Percentiles rank a stretch among this genome's conserved stretches.
Conservation (phyloP, 2,888 invertebrate genomes). For the Dioctria rufipes region DNA sequence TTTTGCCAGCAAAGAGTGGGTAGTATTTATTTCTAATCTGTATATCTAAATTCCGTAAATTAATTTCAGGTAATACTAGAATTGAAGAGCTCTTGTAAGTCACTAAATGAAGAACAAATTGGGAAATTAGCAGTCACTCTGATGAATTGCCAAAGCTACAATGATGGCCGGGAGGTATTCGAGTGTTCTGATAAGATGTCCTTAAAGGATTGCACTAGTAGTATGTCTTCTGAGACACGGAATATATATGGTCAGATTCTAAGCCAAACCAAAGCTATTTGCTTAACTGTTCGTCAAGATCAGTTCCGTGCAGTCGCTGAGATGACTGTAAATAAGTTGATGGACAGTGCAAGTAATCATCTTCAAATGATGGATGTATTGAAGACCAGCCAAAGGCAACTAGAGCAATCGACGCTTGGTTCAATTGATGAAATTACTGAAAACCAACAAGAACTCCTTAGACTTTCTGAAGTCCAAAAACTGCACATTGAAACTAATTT, state of each 20-base stretch:
- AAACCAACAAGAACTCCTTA: conserved; percentile 70
- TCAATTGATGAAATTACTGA: conserved; percentile 70
- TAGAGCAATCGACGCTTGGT: conserved; percentile 70
- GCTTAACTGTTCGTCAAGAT: conserved; percentile 76
- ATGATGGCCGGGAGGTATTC: conserved; percentile 75
- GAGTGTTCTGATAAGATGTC: conserved; percentile 76
- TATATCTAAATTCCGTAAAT: not conserved
- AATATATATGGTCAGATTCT: conserved; percentile 80
- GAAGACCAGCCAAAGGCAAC: conserved; percentile 71
- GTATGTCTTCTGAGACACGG: conserved; percentile 79
- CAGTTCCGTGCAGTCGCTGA: conserved; percentile 79
- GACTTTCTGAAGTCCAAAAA: conserved; percentile 51
- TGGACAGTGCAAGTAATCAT: conserved; percentile 73
- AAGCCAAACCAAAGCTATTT: conserved; percentile 79
- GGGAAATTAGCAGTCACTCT: conserved; percentile 79
- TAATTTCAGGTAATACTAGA: conserved; percentile 74
- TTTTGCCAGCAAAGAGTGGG: conserved; percentile 77
- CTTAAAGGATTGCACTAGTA: conserved; percentile 73
- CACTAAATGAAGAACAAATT: conserved; percentile 77
- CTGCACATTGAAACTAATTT: conserved; percentile 69
- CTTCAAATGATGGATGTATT: conserved; percentile 68
- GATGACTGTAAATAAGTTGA: conserved; percentile 77
- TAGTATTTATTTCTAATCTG: not conserved
- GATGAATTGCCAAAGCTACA: conserved; percentile 78
- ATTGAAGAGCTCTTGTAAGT: conserved; percentile 74